Percentiles rank a stretch among this genome's conserved stretches.
These are phyloP conservation scores for Aporrectodea caliginosa DNA, from an alignment of 1,140 invertebrate species.

Conservation along the genomic window DNA sequence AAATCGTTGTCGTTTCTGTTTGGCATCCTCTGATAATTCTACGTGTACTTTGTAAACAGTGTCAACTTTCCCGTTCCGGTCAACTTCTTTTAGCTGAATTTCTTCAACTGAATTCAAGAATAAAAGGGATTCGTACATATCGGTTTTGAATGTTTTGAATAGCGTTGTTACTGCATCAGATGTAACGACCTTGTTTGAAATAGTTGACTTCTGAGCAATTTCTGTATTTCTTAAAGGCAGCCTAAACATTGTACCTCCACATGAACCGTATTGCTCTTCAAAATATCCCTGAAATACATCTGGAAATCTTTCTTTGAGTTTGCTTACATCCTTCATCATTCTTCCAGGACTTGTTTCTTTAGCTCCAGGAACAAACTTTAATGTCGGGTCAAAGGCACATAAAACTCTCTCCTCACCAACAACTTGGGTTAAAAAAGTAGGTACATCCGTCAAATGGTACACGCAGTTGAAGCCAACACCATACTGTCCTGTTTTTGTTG, in stretches of 20 bases:
- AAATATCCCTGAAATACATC: conserved; percentile 38
- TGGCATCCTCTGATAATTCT: background rate
- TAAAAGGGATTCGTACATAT: background rate
- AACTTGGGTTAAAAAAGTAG: conserved; percentile 43
- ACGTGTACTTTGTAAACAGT: background rate
- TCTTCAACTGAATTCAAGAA: conserved; percentile 18
- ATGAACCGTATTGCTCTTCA: conserved; percentile 15
- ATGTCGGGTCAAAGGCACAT: conserved; percentile 47
- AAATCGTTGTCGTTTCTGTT: background rate
- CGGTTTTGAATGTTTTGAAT: conserved; percentile 19
- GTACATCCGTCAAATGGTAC: conserved; percentile 49
- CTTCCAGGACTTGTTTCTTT: conserved; percentile 38
- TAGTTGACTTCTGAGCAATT: conserved; percentile 31
- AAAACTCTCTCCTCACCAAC: conserved; percentile 26
- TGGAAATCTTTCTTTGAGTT: conserved; percentile 35
- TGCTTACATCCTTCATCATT: conserved; percentile 33
- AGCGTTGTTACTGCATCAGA: conserved; percentile 29
- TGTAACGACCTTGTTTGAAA: conserved; percentile 34
- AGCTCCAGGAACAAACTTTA: conserved; percentile 39
- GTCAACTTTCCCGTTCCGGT: background rate
- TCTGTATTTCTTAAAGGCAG: conserved; percentile 28
- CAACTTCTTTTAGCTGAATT: background rate
- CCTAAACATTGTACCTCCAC: conserved; percentile 30
- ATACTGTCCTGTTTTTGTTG: conserved; percentile 36
- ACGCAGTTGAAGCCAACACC: conserved; percentile 52